Base-by-base conservation (phyloP, 2,888 invertebrate genomes). In the Trissonchulus latispiculum region DNA sequence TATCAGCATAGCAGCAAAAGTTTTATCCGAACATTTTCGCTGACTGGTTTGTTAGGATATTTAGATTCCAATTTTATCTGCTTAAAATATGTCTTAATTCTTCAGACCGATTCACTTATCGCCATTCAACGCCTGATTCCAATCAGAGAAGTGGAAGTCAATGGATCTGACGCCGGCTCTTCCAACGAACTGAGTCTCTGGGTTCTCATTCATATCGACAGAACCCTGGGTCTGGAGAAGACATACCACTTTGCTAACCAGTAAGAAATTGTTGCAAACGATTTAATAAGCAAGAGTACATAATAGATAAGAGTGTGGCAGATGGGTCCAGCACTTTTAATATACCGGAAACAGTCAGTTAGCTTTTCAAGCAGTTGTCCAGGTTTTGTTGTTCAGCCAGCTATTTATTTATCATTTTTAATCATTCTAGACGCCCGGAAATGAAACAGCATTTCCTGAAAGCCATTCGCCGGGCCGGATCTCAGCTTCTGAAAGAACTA, bases 401-500 rank as follows among this genome's bases (percentile, higher is more conserved):
- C n/a, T n/a, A n/a, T n/a, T n/a, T n/a, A n/a, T 48, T 48, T 48
- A 15, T 48, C 28, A 62, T 62, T 23, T 31, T n/a, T 3, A 18
- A 29, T 2, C 31, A 3, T 28, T 71, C 15, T 36, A 70, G 73
- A 37, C 59, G 61, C n/a, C 2, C 2, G 1, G 74, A 75, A 35
- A 35, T 73, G 35, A 75, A 75, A 64, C 73, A 70, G 37, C 73
- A 75, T 59, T 75, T 75, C 64, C 70, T 75, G 32, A 33, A 64
- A 18, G 73, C 75, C 36, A 75, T 75, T 36, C 72, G 74, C 18
- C 67, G 70, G 28, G 75, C 75, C 33, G 74, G 70, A 1, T 23
- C 36, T 8, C 35, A 28, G 18, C 18, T n/a, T 2, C 23, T 61
- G 31, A 71, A 61, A 36, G 31, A 62, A n/a, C 36, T 18, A 2